phyloP scores from a whole-genome alignment of 2,797 vertebrate species.

The Cryptoprocta ferox region DNA sequence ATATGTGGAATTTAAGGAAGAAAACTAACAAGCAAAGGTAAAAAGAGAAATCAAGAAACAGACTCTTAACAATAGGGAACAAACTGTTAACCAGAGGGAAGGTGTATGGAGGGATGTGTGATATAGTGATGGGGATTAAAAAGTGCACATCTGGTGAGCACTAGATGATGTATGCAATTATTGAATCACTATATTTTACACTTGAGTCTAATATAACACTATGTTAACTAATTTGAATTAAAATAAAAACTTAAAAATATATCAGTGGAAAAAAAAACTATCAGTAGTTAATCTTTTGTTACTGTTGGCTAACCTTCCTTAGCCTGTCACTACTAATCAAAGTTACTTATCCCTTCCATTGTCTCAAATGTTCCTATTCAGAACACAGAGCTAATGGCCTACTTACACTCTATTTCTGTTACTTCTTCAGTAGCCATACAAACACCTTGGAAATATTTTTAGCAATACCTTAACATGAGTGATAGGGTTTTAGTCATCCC shows the following conservation, averaged over 20 bases:
- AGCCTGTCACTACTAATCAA: neutral
- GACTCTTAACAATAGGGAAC: neutral
- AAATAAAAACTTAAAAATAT: neutral
- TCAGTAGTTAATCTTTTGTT: neutral
- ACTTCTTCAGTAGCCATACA: neutral
- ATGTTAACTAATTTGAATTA: neutral
- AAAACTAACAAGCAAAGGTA: neutral
- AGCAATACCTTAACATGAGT: neutral
- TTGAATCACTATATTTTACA: neutral
- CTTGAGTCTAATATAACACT: neutral
- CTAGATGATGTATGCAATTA: neutral
- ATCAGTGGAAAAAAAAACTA: neutral
- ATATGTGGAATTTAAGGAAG: neutral
- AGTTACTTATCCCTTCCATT: neutral
- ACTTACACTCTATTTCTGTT: neutral
- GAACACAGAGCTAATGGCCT: neutral
- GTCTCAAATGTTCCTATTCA: neutral
- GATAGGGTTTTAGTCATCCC: neutral
- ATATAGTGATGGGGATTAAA: neutral
- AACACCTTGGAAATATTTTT: neutral
- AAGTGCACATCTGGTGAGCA: neutral
- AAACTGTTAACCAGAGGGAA: neutral
- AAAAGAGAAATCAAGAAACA: neutral
- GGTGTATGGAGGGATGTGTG: neutral
- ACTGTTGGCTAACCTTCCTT: neutral